These are phyloP conservation scores for Oegoconia quadripuncta DNA, from an alignment of 2,888 invertebrate species.

Conservation along the genomic window DNA sequence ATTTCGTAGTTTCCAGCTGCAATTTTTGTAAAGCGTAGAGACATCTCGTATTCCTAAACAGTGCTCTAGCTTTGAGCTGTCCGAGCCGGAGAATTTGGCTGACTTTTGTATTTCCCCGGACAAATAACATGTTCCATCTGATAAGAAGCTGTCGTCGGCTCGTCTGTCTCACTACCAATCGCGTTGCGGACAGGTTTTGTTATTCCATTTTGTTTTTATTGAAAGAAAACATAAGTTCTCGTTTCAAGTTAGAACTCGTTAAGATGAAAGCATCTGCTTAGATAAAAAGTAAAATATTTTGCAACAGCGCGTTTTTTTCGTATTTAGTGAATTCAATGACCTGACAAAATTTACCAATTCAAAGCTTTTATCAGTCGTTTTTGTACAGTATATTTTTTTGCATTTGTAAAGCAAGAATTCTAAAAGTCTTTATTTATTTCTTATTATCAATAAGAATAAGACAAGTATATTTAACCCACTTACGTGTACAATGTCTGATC, in stretches of 20 bases:
- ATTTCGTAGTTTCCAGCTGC: conserved; percentile 33
- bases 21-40: conserved; percentile 38
- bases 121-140: conserved; percentile 71
- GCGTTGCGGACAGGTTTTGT: conserved; percentile 54
- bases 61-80: conserved; percentile 46
- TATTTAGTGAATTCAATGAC: too few species aligned
- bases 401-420: too few species aligned
- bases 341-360: too few species aligned
- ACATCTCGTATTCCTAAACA: conserved; percentile 48
- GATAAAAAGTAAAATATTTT: not conserved
- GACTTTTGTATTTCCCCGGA: conserved; percentile 59
- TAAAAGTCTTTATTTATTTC: too few species aligned
- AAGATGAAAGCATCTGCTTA: conserved; percentile 8
- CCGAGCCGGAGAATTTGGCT: conserved; percentile 54
- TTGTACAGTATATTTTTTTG: too few species aligned
- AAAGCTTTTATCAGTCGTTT: too few species aligned
- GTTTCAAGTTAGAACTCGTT: conserved; percentile 20
- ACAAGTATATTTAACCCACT: too few species aligned
- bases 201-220: conserved; percentile 56
- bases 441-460: too few species aligned
- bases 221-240: conserved; percentile 31
- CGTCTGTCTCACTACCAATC: conserved; percentile 64
- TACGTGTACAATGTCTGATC: too few species aligned
- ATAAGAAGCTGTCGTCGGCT: conserved; percentile 69
- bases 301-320: too few species aligned